Evolutionary conservation across 2,888 invertebrate genomes (phyloP), one percentile per base, ranked within the genome.

Genomic region (Chydorus sphaericus): DNA sequence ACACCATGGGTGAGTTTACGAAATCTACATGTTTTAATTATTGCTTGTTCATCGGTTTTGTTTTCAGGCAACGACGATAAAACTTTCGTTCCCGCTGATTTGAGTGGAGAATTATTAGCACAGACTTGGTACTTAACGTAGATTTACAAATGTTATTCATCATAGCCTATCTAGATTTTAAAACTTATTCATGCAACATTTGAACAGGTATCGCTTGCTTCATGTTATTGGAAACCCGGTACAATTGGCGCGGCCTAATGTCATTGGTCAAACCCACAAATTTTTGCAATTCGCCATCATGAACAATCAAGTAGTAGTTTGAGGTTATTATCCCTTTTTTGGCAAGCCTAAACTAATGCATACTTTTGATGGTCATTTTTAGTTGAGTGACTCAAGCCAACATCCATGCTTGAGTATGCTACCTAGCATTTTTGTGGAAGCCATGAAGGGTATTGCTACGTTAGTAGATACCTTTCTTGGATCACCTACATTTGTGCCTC

Each of bases 81-180:
- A 4, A 80, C 79, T 63, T 70, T 93, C 48, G 84, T 93, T 57
- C 89, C 92, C 2, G 68, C 75, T 1, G 83, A 83, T 53, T 93
- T 94, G 86, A 79, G 81, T 44, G 81, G 86, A 59, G 89, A 92
- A 67, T 89, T 90, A 59, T 82, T 94, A 37, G 85, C 89, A 57
- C 96, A 97, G 73, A 85, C 87, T 64, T 96, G 96, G 96, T 96
- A 91, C 71, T n/a, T n/a, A n/a, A n/a, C n/a, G n/a, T n/a, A n/a
- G n/a, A n/a, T n/a, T n/a, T n/a, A n/a, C n/a, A n/a, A n/a, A n/a
- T n/a, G n/a, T n/a, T n/a, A n/a, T n/a, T n/a, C n/a, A n/a, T n/a
- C n/a, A n/a, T n/a, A n/a, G n/a, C n/a, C n/a, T n/a, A n/a, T n/a
- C n/a, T n/a, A n/a, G n/a, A n/a, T n/a, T n/a, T n/a, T n/a, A n/a